These are phyloP conservation scores for Odocoileus virginianus DNA, from an alignment of 2,113 vertebrate genomes.

Conservation along the genomic window DNA sequence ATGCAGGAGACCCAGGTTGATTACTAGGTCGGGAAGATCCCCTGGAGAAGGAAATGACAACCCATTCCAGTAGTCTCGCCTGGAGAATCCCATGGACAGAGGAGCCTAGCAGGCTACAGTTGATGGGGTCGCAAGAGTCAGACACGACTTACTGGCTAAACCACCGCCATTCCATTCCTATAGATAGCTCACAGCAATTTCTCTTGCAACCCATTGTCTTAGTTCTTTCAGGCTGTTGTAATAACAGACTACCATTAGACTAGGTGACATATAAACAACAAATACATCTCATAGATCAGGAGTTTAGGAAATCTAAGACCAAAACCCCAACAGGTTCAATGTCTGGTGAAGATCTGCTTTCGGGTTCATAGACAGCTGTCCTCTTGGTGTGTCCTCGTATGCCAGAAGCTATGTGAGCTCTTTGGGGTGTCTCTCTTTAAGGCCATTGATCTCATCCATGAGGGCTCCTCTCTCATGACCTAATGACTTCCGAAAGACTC, in stretches of 20 bases:
- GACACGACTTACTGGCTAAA: not conserved
- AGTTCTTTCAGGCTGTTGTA: not conserved
- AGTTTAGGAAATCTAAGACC: not conserved
- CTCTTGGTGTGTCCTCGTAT: not conserved
- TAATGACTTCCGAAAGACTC: not conserved
- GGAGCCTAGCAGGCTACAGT: not conserved
- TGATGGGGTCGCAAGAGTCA: accelerated
- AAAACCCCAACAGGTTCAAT: not conserved
- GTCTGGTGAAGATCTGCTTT: not conserved
- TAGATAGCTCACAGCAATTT: not conserved
- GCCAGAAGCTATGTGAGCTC: not conserved
- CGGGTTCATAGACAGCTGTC: not conserved
- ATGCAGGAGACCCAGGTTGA: not conserved
- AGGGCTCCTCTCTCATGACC: not conserved
- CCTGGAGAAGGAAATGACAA: not conserved
- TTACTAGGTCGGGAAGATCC: not conserved
- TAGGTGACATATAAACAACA: not conserved
- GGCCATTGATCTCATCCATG: not conserved
- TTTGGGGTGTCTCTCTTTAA: not conserved
- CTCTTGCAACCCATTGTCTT: not conserved
- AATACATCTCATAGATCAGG: not conserved
- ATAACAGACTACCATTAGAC: not conserved
- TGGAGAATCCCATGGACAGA: not conserved
- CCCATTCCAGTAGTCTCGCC: not conserved
- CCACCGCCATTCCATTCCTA: not conserved